Base-by-base conservation (phyloP, 1,140 invertebrate species). In the Diachasma alloeum region DNA sequence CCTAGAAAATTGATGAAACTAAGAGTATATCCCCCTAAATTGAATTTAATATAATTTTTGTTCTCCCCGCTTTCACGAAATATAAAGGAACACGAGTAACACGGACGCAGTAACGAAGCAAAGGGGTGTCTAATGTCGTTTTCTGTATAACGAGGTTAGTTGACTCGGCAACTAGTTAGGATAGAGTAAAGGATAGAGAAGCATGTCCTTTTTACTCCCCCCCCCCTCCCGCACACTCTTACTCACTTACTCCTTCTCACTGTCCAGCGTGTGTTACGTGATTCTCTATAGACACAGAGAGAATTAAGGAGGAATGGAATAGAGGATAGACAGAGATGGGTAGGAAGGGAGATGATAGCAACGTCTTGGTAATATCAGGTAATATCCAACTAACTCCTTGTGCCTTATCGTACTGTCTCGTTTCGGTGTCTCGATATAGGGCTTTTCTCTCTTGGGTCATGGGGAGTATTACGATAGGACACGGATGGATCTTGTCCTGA, bases 111-210 rank as follows among this genome's bases (percentile, higher is more conserved):
- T 68, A 68, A 68, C 42, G 42, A 46, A 44, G 56, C 36, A 24
- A 44, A 74, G 48, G 48, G 56, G 56, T 66, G 39, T 66, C 53
- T 81, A 83, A 83, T 83, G 81, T 79, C 76, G 69, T 83, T 82
- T 63, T 80, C 77, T 72, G 19, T 67, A 78, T 85, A 85, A 84
- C 78, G 78, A 84, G 80, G 79, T 85, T 85, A 85, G 79, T 82
- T 84, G 79, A 81, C 75, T 79, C 72, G 72, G 72, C 59, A 77
- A 75, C 76, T 79, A 81, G 76, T 82, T 78, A 79, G 68, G 76
- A 42, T 68, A 69, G 53, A 76, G 72, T 67, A 71, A 19, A 66
- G 39, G 69, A 37, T 17, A 22, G 19, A 42, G 17, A 22, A 46
- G 24, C 24, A 15, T 63, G 24, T 10, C 22, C 59, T 63, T 63